Percentiles rank a stretch among this genome's conserved stretches.
These are phyloP conservation scores for Drosophila simulans DNA, from an alignment of 1,140 invertebrate species.

Conservation along the genomic window DNA sequence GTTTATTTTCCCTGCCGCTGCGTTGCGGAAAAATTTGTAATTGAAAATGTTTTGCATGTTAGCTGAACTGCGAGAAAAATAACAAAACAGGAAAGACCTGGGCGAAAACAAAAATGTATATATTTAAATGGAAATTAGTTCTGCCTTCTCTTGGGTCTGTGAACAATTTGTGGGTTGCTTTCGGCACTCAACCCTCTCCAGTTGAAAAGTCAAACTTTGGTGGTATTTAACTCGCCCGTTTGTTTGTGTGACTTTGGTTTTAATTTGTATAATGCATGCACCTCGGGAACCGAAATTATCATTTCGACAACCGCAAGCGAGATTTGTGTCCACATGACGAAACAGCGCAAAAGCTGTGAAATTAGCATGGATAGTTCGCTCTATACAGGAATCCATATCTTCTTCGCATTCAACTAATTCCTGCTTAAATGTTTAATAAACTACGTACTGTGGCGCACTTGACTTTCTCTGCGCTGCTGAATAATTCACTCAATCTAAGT, in stretches of 20 bases:
- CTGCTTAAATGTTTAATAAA: conserved; percentile 56
- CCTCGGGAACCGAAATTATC: conserved; percentile 26
- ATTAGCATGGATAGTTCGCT: conserved; percentile 27
- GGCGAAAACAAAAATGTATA: not conserved
- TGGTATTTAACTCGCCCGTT: conserved; percentile 35
- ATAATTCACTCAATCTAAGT: conserved; percentile 13
- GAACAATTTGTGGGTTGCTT: conserved; percentile 4
- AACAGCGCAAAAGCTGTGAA: conserved; percentile 30
- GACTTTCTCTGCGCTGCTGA: not conserved
- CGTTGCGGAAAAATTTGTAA: conserved; percentile 44
- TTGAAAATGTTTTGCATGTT: conserved; percentile 53
- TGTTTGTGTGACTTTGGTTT: conserved; percentile 40
- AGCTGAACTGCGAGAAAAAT: conserved; percentile 41
- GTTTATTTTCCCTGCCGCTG: conserved; percentile 9
- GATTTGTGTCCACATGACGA: conserved; percentile 55
- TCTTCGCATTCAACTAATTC: not conserved
- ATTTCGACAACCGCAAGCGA: conserved; percentile 45
- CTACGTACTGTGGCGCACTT: conserved; percentile 13
- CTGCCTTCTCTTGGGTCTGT: conserved; percentile 25
- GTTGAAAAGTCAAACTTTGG: conserved; percentile 52
- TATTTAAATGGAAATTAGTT: conserved; percentile 43
- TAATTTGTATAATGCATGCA: conserved; percentile 68
- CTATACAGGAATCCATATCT: not conserved
- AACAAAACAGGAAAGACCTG: not conserved
- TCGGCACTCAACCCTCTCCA: not conserved